A percentile compares a stretch with the other conserved stretches of the same genome.
phyloP scores from a whole-genome alignment of 2,113 vertebrate genomes.

The Hyperopisus bebe region DNA sequence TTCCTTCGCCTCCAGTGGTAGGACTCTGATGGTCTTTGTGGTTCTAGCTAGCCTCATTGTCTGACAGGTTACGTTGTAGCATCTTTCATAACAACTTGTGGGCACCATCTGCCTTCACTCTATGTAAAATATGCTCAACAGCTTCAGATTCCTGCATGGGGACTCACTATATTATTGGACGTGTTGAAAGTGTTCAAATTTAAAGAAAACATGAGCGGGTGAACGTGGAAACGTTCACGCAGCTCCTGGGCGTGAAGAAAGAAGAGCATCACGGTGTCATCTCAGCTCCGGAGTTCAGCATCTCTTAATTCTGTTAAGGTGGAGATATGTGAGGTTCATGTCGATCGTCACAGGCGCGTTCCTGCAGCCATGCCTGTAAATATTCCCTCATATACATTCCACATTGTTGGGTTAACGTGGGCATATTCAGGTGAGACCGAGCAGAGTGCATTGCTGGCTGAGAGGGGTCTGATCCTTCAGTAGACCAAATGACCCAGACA shows the following conservation, averaged over 20 bases:
- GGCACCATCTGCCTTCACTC: background rate
- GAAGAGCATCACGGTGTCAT: background rate
- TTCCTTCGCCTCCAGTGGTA: background rate
- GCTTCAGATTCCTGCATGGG: background rate
- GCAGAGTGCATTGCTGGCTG: background rate
- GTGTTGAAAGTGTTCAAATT: background rate
- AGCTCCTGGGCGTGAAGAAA: background rate
- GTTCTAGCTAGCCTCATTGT: background rate
- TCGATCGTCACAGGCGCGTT: background rate
- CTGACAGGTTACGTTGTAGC: too few species aligned
- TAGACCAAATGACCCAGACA: background rate
- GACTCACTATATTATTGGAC: background rate
- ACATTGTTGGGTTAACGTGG: background rate
- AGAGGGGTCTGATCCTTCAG: conserved; percentile 19
- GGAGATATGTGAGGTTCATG: background rate
- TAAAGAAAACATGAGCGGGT: background rate
- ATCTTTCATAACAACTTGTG: background rate
- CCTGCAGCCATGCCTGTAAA: background rate
- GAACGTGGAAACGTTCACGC: background rate
- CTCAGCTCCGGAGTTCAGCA: background rate
- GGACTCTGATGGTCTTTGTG: background rate
- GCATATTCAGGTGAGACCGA: background rate
- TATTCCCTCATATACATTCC: background rate
- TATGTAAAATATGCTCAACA: background rate
- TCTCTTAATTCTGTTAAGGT: background rate